Evolutionary conservation across 30 jellyfish, hydroid and myxozoan species (phyloP), one percentile per base, ranked within the genome.

Genomic region (Sanderia malayensis): DNA sequence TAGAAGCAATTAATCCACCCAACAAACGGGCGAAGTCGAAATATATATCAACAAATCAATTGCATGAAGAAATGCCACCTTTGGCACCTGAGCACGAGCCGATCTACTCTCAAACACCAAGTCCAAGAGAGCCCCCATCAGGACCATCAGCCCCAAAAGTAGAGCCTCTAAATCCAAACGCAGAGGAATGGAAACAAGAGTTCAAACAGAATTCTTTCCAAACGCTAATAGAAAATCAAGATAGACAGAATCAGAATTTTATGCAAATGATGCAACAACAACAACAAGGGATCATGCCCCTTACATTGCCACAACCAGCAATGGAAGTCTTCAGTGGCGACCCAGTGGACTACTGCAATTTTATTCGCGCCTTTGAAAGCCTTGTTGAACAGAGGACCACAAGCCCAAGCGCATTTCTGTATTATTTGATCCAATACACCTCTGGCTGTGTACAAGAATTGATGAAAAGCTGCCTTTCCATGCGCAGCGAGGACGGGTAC

Each of bases 251-350:
- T 37, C 6, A 37, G 6, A 13, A 6, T 37, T 13, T 37, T 37
- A 6, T 4, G 52, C 13, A 37, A 13, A 4, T 37, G 52, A 37
- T 37, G 13, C 6, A 4, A 13, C 52, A 37, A 13, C 52, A 37
- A 37, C 52, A 37, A 4, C 52, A 37, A 37, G 52, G 52, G 6
- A 13, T 37, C 52, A 37, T 4, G 52, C 13, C 52, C 10, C 52
- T 37, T 4, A 37, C 52, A 37, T 37, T 37, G 52, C 52, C 67
- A 55, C 67, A 55, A 55, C 31, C 67, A 55, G 19, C 67, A 55
- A 55, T 55, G 67, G 15, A 55, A 18, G 67, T n/a, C 19, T 55
- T 55, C 19, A 55, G 67, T 18, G 67, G 67, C 7, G 18, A 55
- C 19, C 67, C 27, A 24, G 67, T 55, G 9, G 31, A 55, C 19